Evolutionary conservation across 2,888 invertebrate species (phyloP), one percentile per base, ranked within the genome.

Genomic region (Alcis repandata): DNA sequence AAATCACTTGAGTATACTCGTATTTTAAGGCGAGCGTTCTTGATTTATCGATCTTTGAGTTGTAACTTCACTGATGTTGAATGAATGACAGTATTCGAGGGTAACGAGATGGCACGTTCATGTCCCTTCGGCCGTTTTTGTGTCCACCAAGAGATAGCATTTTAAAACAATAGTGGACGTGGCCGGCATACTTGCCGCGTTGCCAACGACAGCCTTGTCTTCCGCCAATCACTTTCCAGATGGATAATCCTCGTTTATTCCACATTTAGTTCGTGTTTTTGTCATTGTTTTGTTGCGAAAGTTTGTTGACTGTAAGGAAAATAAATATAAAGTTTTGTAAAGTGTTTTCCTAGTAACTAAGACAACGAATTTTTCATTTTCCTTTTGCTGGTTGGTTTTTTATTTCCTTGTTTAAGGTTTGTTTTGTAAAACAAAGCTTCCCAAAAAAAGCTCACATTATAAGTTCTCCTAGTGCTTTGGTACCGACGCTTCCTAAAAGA

Each of bases 121-220:
- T 71, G 68, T 68, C 73, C 74, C 79, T 72, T 76, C 61, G 68
- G 75, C 68, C 63, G 75, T 78, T 80, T 80, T 81, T 83, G 83
- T 82, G 79, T 74, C 75, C 74, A 77, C 76, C 66, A 70, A 70
- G 74, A 76, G 78, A 77, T 78, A 79, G 85, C 85, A 85, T 84
- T 86, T 84, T 85, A 83, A 86, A 87, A 88, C 87, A 88, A 88
- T 87, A 82, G 88, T 74, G 82, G 75, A 88, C 87, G 88, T 87
- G 88, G 78, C 68, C 77, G 61, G 87, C 81, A 88, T 87, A 78
- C 78, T 74, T 69, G 41, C 57, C 52, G 57, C 69, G 70, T 73
- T 59, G 72, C 67, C 70, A 64, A 78, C 75, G 77, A 81, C 79
- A 79, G 72, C 68, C 79, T 73, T 76, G 79, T 83, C 82, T 78